A percentile compares a stretch with the other conserved stretches of the same genome.
Evolutionary conservation across 2,888 invertebrate species (phyloP).

Genomic region (Coenonympha glycerion): DNA sequence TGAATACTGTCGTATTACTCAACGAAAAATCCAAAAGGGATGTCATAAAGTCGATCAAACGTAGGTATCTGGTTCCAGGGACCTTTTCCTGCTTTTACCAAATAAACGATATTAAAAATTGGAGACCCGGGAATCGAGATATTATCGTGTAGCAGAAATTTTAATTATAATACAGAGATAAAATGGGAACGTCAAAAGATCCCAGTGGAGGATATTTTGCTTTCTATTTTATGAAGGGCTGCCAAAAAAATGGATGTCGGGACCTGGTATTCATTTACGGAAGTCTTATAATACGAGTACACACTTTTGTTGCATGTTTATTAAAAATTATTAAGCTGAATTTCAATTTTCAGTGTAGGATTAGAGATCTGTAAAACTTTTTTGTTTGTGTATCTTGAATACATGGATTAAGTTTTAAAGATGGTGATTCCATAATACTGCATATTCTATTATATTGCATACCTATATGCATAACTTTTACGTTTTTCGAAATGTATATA

Average conservation of each 20-base stretch:
- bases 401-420: no score
- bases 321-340: no score
- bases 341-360: no score
- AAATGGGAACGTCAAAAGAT: not conserved
- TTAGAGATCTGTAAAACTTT: no score
- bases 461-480: no score
- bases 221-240: not conserved
- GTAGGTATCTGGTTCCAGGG: not conserved
- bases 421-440: no score
- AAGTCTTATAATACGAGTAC: no score
- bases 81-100: not conserved
- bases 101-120: conserved; percentile 10
- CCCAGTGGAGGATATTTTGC: conserved; percentile 8
- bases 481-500: no score
- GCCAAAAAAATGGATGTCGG: not conserved
- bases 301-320: no score
- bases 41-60: conserved; percentile 3
- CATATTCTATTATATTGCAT: no score
- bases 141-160: conserved; percentile 10
- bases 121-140: conserved; percentile 1
- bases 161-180: conserved; percentile 12
- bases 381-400: no score
- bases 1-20: no score
- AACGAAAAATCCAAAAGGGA: not conserved
- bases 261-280: not conserved